Percentiles rank a stretch among this genome's conserved stretches.
phyloP scores from a whole-genome alignment of 2,797 vertebrate genomes.

The Phoebastria nigripes region DNA sequence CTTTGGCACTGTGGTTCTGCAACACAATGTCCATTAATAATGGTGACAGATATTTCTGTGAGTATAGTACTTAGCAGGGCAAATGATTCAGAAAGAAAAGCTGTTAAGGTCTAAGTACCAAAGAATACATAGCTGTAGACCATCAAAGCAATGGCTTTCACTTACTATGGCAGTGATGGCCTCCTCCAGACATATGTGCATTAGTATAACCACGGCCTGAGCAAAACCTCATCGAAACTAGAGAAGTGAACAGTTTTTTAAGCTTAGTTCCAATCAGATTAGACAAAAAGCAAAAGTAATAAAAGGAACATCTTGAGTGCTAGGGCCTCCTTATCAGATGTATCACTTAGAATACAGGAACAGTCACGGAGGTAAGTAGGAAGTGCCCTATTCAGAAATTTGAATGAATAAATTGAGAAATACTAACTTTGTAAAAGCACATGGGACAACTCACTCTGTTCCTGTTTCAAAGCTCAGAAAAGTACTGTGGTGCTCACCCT shows the following conservation, averaged over 20 bases:
- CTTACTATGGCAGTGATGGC: neutral
- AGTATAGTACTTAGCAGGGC: neutral
- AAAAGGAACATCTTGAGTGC: neutral
- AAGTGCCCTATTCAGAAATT: neutral
- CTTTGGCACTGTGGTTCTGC: neutral
- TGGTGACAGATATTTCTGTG: neutral
- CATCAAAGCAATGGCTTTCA: neutral
- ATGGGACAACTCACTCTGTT: neutral
- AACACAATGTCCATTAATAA: neutral
- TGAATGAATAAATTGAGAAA: neutral
- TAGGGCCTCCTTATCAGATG: neutral
- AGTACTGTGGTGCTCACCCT: neutral
- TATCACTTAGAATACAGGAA: neutral
- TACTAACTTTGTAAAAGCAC: neutral
- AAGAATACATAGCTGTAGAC: neutral
- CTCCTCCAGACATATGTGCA: neutral
- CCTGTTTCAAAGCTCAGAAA: neutral
- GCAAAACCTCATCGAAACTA: neutral
- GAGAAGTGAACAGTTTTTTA: neutral
- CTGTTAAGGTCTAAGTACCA: neutral
- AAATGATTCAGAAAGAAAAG: neutral
- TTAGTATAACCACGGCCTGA: neutral
- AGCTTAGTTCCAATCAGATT: neutral
- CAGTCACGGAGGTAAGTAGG: neutral
- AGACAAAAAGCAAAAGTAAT: neutral